phyloP scores from a whole-genome alignment of 2,888 invertebrate genomes.

The Invenusta paracnida region DNA sequence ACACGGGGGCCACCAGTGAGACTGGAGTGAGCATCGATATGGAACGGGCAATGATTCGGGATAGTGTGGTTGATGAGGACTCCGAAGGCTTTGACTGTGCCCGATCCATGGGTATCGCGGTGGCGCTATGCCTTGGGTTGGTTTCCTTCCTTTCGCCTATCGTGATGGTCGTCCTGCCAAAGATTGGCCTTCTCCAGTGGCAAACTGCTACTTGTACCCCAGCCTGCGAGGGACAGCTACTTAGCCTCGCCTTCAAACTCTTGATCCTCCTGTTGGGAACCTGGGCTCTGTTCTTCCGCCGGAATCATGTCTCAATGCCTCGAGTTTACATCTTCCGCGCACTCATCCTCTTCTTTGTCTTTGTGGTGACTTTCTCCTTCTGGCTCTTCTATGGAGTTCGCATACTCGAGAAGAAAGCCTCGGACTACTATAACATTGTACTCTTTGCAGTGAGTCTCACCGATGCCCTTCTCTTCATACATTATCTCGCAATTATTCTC shows the following conservation, averaged over 20 bases:
- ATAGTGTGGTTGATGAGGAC: slow-evolving; percentile 46
- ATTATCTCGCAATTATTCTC: slow-evolving; percentile 84
- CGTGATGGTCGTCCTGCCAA: slow-evolving; percentile 87
- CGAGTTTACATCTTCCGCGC: slow-evolving; percentile 84
- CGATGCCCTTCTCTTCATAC: slow-evolving; percentile 87
- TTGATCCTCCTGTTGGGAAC: slow-evolving; percentile 80
- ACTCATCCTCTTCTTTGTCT: slow-evolving; percentile 77
- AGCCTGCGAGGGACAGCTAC: slow-evolving; percentile 85
- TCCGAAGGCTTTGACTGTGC: slow-evolving; percentile 55
- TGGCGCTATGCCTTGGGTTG: slow-evolving; percentile 74
- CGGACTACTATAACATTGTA: slow-evolving; percentile 75
- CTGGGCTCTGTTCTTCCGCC: slow-evolving; percentile 84
- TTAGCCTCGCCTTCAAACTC: slow-evolving; percentile 84
- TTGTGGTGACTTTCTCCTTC: slow-evolving; percentile 87
- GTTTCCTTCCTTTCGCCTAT: slow-evolving; percentile 84
- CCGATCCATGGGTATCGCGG: slow-evolving; percentile 72
- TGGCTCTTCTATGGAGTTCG: slow-evolving; percentile 97
- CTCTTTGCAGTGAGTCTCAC: slow-evolving; percentile 85
- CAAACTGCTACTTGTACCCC: slow-evolving; percentile 68
- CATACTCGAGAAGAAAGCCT: slow-evolving; percentile 54
- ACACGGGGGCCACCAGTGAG: slow-evolving; percentile 88
- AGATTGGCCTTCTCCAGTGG: slow-evolving; percentile 55
- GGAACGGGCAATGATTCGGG: neutral
- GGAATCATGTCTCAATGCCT: slow-evolving; percentile 79
- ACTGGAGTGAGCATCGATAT: slow-evolving; percentile 86